These are phyloP conservation scores for Ginglymostoma cirratum DNA, from an alignment of 2,113 vertebrate species.

Conservation along the genomic window DNA sequence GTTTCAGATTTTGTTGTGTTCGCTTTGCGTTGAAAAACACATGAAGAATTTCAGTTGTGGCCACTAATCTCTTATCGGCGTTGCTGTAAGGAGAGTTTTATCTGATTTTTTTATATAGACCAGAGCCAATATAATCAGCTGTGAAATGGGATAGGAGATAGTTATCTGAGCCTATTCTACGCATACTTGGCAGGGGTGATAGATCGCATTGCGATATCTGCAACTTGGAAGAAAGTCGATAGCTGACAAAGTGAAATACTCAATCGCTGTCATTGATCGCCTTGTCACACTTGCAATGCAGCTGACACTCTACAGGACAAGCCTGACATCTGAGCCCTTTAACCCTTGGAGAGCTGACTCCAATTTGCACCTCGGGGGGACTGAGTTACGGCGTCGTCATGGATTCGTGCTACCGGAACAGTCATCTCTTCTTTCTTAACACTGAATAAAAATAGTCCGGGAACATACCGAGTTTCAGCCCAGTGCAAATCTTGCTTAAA, in stretches of 20 bases:
- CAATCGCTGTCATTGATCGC: slow-evolving; percentile 28
- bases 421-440: background rate
- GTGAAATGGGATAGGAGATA: slow-evolving; percentile 27
- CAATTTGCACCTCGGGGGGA: background rate
- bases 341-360: slow-evolving; percentile 7
- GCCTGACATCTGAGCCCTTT: slow-evolving; percentile 26
- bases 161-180: slow-evolving; percentile 30
- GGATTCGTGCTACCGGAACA: background rate
- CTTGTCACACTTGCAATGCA: slow-evolving; percentile 23
- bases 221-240: slow-evolving; percentile 33
- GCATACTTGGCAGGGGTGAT: slow-evolving; percentile 32
- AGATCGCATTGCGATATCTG: slow-evolving; percentile 18
- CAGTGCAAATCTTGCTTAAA: background rate
- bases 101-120: background rate
- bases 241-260: slow-evolving; percentile 29
- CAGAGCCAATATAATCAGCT: slow-evolving; percentile 23
- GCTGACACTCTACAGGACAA: background rate
- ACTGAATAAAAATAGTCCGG: background rate
- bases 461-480: background rate
- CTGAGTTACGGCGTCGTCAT: background rate
- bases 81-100: background rate
- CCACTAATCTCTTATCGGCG: background rate
- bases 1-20: background rate
- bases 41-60: background rate
- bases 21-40: background rate